Percentiles rank a stretch among this genome's conserved stretches.
Evolutionary conservation across 1,140 invertebrate genomes (phyloP).

Genomic region (Drosophila lini): DNA sequence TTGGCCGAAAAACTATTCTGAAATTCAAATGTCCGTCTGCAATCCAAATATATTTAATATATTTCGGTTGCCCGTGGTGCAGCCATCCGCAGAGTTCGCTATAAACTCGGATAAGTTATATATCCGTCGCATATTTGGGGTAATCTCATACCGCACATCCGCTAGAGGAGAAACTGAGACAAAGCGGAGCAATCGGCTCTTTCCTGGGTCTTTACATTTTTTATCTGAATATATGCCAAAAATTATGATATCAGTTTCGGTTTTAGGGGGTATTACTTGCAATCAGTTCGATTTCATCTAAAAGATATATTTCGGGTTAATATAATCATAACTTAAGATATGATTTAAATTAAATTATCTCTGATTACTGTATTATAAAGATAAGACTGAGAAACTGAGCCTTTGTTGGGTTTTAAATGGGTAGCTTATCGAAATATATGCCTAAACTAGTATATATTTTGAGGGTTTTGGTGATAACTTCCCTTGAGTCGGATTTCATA

Average conservation of each 20-base stretch:
- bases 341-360: neutral
- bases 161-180: constrained; percentile 19
- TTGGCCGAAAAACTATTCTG: constrained; percentile 21
- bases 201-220: neutral
- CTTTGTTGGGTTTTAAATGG: neutral
- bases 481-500: neutral
- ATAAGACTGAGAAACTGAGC: constrained; percentile 5
- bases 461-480: neutral
- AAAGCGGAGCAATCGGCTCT: constrained; percentile 4
- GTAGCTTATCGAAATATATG: constrained; percentile 2
- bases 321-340: neutral
- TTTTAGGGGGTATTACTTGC: neutral
- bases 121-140: constrained; percentile 63
- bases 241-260: constrained; percentile 11
- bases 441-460: neutral
- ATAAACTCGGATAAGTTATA: constrained; percentile 77
- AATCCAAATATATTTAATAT: constrained; percentile 64
- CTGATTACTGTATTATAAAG: neutral
- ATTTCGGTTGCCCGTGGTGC: constrained; percentile 66
- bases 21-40: constrained; percentile 63
- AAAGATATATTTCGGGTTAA: neutral
- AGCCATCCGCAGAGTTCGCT: constrained; percentile 31
- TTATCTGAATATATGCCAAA: constrained; percentile 12
- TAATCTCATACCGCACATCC: constrained; percentile 44
- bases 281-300: constrained; percentile 9